Base-by-base conservation (phyloP, 1,140 invertebrate species). In the Anoplolepis gracilipes region DNA sequence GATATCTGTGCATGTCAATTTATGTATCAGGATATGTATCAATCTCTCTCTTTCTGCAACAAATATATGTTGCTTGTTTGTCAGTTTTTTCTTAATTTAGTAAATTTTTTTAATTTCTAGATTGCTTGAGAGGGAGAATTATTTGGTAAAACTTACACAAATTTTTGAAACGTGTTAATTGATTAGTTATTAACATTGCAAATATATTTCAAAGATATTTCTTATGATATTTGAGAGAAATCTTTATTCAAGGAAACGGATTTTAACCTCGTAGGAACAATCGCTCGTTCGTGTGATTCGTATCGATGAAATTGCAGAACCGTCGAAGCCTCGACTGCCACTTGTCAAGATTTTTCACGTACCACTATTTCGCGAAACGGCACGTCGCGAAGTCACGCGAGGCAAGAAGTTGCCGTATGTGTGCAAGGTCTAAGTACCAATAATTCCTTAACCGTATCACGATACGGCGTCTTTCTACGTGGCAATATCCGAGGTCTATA, bases 401-500 rank as follows among this genome's bases (percentile, higher is more conserved):
- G 57, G 70, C 28, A 46, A 75, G 70, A 75, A n/a, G 39, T 61
- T 39, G 67, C 25, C n/a, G 62, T 25, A 55, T 49, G 25, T 39
- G 46, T 33, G 22, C 67, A 73, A 82, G 67, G 33, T 73, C 67
- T 30, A 42, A 78, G 61, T 53, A 69, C 10, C 79, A 30, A 82
- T 42, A 82, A 82, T 82, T 82, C n/a, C 42, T 53, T 19, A 69
- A 79, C 62, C 53, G 22, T 55, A 62, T 79, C 76, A 69, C 62
- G 76, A 67, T 49, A 53, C 42, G 76, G 16, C 36, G 30, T 69
- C 30, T 64, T 69, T 55, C 65, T 13, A 39, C 13, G 42, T 28
- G 28, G 30, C 22, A 30, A 78, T 65, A 6, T 3, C 30, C 61
- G 61, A 67, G 62, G 30, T 78, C 42, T 62, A 79, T 53, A 53